These are phyloP conservation scores for Lota lota DNA, from an alignment of 2,113 vertebrate genomes.

Conservation along the genomic window DNA sequence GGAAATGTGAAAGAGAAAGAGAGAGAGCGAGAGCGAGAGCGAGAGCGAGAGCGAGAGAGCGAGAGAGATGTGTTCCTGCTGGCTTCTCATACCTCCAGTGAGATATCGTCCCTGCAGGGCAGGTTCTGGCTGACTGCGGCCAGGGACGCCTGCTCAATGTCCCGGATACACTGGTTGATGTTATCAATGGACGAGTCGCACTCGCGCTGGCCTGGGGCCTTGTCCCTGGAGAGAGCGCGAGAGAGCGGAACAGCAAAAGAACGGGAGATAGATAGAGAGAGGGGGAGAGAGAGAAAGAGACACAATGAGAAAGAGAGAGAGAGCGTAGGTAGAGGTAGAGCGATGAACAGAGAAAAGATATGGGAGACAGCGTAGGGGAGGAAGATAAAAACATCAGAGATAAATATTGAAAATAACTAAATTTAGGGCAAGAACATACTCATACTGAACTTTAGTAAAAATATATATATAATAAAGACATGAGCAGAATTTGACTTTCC, in stretches of 20 bases:
- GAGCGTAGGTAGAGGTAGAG: constrained; percentile 2
- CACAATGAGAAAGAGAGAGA: constrained; percentile 3
- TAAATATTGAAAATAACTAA: neutral
- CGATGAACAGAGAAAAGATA: neutral
- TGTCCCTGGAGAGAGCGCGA: constrained; percentile 79
- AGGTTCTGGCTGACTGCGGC: constrained; percentile 92
- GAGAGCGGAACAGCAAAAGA: constrained; percentile 10
- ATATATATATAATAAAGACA: neutral
- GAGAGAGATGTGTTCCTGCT: neutral
- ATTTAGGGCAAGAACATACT: neutral
- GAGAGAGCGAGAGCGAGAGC: neutral
- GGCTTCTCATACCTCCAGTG: constrained; percentile 82
- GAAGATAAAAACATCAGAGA: constrained; percentile 8
- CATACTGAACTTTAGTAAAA: neutral
- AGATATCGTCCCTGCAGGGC: constrained; percentile 93
- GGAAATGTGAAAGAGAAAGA: constrained; percentile 1
- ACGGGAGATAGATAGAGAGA: neutral
- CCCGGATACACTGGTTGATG: constrained; percentile 93
- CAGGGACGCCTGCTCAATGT: constrained; percentile 95
- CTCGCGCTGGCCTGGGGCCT: constrained; percentile 95
- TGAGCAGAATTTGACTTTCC: too few relatives aligned
- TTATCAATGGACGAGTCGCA: constrained; percentile 96
- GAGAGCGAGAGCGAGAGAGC: neutral
- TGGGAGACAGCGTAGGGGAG: constrained; percentile 2
- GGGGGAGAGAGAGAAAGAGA: neutral